Conservation (phyloP, 2,888 invertebrate genomes). For the Tyria jacobaeae region DNA sequence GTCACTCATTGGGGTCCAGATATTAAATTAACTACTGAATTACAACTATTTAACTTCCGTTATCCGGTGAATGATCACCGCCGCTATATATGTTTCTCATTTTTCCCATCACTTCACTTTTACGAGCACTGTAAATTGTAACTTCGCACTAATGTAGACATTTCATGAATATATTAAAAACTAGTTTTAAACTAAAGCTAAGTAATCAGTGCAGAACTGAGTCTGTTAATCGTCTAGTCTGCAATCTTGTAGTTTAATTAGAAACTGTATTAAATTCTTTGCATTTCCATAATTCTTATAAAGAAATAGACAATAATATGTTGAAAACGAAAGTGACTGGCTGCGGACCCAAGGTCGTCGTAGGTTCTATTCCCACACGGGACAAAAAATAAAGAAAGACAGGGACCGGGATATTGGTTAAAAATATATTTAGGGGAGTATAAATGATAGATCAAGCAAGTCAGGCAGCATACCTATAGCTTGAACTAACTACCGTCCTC, state of each 20-base stretch:
- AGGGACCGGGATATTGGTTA: no score
- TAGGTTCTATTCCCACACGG: no score
- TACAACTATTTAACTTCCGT: not conserved
- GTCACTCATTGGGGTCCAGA: not conserved
- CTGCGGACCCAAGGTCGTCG: no score
- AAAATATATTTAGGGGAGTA: no score
- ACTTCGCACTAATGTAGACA: slow-evolving; percentile 10
- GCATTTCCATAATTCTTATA: no score
- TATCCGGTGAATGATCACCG: not conserved
- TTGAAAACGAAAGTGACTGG: no score
- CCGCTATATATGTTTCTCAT: not conserved
- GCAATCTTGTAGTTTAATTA: not conserved
- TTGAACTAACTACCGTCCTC: no score
- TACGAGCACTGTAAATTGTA: slow-evolving; percentile 2
- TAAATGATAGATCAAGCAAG: no score
- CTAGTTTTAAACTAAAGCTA: not conserved
- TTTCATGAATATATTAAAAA: slow-evolving; percentile 16
- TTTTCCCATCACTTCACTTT: slow-evolving; percentile 9
- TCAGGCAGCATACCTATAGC: no score
- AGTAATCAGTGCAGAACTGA: not conserved
- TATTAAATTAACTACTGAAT: not conserved
- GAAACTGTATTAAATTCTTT: no score
- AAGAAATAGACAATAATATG: no score
- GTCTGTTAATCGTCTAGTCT: not conserved
- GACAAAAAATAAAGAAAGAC: no score